These are phyloP conservation scores for Argynnis bischoffii DNA, from an alignment of 2,888 invertebrate species.

Conservation along the genomic window DNA sequence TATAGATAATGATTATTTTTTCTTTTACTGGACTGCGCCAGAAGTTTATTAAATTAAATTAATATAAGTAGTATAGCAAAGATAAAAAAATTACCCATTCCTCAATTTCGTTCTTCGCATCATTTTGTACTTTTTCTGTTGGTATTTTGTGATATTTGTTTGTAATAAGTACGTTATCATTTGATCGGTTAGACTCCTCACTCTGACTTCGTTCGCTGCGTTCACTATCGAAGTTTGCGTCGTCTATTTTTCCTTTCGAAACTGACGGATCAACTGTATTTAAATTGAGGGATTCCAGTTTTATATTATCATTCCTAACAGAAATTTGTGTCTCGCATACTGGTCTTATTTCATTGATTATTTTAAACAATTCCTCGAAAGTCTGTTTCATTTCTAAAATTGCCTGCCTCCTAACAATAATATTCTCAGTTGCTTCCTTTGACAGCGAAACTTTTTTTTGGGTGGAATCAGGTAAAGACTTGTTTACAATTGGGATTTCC, in stretches of 20 bases:
- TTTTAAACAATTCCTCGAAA: slow-evolving; percentile 53
- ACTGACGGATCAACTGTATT: neutral
- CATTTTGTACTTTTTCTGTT: neutral
- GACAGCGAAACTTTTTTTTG: slow-evolving; percentile 46
- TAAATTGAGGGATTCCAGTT: neutral
- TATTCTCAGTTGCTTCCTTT: slow-evolving; percentile 39
- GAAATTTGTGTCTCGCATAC: slow-evolving; percentile 38
- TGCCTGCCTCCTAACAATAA: slow-evolving; percentile 47
- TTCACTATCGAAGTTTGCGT: slow-evolving; percentile 46
- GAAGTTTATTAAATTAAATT: neutral
- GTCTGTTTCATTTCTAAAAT: slow-evolving; percentile 52
- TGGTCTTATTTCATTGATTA: slow-evolving; percentile 52
- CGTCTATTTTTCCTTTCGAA: slow-evolving; percentile 45
- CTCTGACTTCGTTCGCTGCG: slow-evolving; percentile 41
- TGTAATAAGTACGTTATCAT: slow-evolving; percentile 48
- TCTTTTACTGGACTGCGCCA: too few relatives aligned
- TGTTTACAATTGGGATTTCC: slow-evolving; percentile 44
- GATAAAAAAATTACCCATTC: slow-evolving; percentile 44
- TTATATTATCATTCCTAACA: slow-evolving; percentile 1
- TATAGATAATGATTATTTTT: too few relatives aligned
- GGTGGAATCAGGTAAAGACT: slow-evolving; percentile 56
- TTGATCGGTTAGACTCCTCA: slow-evolving; percentile 47
- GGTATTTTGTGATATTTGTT: slow-evolving; percentile 45
- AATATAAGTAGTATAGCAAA: neutral
- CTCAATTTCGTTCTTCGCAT: slow-evolving; percentile 23